Evolutionary conservation across 2,797 vertebrate species (phyloP), one percentile per base, ranked within the genome.

Genomic region (Brachymystax lenok): DNA sequence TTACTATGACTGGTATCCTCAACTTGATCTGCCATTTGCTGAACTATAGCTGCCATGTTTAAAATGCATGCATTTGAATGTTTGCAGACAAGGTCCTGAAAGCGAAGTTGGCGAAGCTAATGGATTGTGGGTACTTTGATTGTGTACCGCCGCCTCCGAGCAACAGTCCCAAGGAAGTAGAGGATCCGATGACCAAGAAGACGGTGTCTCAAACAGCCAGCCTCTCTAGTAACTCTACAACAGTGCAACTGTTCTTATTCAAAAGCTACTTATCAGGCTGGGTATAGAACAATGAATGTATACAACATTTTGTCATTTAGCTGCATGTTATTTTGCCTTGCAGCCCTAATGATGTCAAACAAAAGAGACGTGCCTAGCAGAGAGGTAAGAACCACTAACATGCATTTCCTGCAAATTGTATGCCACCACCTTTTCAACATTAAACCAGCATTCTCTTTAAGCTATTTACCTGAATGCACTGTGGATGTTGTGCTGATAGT

Each of bases 81-180:
- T 14, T n/a, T 85, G 75, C 56, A 30, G 88, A 76, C 86, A 97
- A 97, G 89, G 88, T 92, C 73, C 77, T 98, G 87, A 99, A 97
- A 90, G 96, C 96, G 40, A 92, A 97, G 71, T 90, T 99, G 66
- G 92, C 90, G 64, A 92, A 88, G 77, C 92, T 99, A 83, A 82
- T 97, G 82, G 93, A 95, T 74, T 97, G 91, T 84, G 92, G 95
- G 52, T 99, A 98, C 90, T 99, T 99, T 93, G 95, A 94, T 85
- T 91, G 88, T 90, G 91, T 96, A 82, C 94, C 95, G 0, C 84
- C 92, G 87, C 93, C 95, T 84, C 91, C 91, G 50, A 92, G 77
- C 69, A 84, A 87, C 73, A 80, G 85, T 73, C 84, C 71, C 21
- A 80, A 67, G 24, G 61, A 28, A 51, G 63, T 90, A 51, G 83